Evolutionary conservation across 2,113 vertebrate species (phyloP), one percentile per base, ranked within the genome.

Genomic region (Cyprinus carpio): DNA sequence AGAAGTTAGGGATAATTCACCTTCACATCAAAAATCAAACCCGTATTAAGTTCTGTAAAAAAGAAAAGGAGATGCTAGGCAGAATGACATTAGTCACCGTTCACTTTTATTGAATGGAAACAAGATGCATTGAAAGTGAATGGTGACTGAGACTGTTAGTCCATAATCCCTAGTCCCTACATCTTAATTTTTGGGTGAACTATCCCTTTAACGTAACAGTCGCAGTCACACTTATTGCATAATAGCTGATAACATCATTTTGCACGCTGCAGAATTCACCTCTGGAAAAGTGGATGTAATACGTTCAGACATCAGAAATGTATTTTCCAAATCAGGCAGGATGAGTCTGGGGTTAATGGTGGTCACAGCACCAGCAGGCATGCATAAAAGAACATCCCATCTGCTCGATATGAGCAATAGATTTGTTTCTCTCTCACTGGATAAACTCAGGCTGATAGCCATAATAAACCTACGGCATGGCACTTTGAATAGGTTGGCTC

Each of bases 321-420:
- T 37, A 54, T 71, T 72, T 77, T 71, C 86, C 71, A 82, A 77
- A 76, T 29, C 56, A 67, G 54, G n/a, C 46, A 58, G 60, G 25
- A 2, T 37, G 16, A 40, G 10, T 84, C 64, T 37, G 40, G 62
- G 83, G 74, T 71, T 58, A 82, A 27, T 71, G 83, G 12, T 51
- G 58, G 82, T 56, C 31, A 67, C 79, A 87, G 58, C 82, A 76
- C 74, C 78, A 81, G 23, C 67, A 40, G 67, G 74, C 86, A 60
- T 49, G 46, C 74, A 56, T 74, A 49, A 71, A 74, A 87, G 37
- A 49, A 77, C 78, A 49, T 25, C 77, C 46, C 60, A 76, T 51
- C n/a, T n/a, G 76, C 18, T 46, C 11, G 62, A 71, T 85, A 31
- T 72, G 18, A 29, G 0, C 34, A 78, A 82, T 82, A 72, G 62